phyloP scores from a whole-genome alignment of 2,797 vertebrate species.

The Muraenolepis orangiensis region DNA sequence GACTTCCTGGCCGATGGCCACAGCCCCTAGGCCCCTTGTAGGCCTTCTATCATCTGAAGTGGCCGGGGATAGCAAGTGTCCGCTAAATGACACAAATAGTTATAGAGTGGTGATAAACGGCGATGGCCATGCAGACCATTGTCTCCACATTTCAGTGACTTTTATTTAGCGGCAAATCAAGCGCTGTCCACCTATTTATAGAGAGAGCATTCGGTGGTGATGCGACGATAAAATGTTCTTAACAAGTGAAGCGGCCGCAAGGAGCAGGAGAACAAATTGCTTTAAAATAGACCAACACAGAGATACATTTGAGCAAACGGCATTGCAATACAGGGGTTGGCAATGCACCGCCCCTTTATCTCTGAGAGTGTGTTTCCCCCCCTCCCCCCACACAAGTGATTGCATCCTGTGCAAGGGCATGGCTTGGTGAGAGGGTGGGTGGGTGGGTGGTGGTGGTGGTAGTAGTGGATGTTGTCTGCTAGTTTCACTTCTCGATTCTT shows the following conservation, averaged over 20 bases:
- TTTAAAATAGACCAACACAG: too few species aligned
- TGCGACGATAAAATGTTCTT: too few species aligned
- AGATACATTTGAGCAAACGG: too few species aligned
- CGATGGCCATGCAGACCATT: not conserved
- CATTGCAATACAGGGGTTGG: not conserved
- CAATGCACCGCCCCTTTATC: not conserved
- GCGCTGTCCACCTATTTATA: not conserved
- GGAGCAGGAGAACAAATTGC: too few species aligned
- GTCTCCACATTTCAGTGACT: not conserved
- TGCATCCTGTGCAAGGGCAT: not conserved
- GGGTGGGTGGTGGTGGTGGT: not conserved
- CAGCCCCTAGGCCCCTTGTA: not conserved
- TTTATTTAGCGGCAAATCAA: not conserved
- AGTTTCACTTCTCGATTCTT: not conserved
- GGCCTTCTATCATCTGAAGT: not conserved
- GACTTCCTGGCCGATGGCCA: too few species aligned
- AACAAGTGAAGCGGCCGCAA: too few species aligned
- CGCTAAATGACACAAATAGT: too few species aligned
- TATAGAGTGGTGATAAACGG: too few species aligned
- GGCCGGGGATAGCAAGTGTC: not conserved
- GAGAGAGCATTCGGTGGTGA: too few species aligned
- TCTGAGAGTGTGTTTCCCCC: not conserved
- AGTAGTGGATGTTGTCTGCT: not conserved
- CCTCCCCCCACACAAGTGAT: not conserved
- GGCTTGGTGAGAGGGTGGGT: not conserved